A percentile compares a stretch with the other conserved stretches of the same genome.
Conservation (phyloP, 2,797 vertebrate genomes). For the Characodon lateralis region DNA sequence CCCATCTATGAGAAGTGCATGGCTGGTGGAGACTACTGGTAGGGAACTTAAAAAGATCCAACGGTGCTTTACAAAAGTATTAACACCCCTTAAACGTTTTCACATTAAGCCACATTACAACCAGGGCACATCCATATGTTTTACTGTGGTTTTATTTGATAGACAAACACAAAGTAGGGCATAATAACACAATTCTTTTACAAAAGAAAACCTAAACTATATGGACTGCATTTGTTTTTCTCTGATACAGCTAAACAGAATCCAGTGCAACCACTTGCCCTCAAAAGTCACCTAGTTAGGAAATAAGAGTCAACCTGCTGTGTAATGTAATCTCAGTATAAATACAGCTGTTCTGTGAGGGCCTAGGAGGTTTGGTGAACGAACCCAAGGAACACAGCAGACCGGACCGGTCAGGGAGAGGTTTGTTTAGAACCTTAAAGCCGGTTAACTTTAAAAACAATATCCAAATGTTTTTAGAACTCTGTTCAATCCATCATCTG, state of each 20-base stretch:
- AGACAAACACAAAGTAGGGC: background rate
- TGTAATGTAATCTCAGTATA: background rate
- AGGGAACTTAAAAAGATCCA: slow-evolving; percentile 57
- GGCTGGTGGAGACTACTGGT: slow-evolving; percentile 98
- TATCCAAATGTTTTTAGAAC: background rate
- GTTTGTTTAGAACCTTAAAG: background rate
- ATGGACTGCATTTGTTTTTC: background rate
- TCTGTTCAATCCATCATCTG: background rate
- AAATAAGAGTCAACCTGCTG: background rate
- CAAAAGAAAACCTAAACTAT: background rate
- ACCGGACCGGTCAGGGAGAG: background rate
- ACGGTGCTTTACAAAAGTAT: background rate
- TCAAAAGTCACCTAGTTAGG: background rate
- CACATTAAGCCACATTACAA: background rate
- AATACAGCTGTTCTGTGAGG: background rate
- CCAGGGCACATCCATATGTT: background rate
- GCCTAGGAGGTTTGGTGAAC: background rate
- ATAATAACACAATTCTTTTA: background rate
- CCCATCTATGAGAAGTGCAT: slow-evolving; percentile 98
- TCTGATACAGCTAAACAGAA: background rate
- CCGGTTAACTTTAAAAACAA: background rate
- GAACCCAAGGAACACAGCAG: background rate
- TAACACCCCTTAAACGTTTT: background rate
- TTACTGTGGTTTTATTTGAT: background rate
- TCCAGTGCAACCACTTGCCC: background rate